These are phyloP conservation scores for Ophioderma brevispina DNA, from an alignment of 35 echinoderm and acorn worm species.

Conservation along the genomic window DNA sequence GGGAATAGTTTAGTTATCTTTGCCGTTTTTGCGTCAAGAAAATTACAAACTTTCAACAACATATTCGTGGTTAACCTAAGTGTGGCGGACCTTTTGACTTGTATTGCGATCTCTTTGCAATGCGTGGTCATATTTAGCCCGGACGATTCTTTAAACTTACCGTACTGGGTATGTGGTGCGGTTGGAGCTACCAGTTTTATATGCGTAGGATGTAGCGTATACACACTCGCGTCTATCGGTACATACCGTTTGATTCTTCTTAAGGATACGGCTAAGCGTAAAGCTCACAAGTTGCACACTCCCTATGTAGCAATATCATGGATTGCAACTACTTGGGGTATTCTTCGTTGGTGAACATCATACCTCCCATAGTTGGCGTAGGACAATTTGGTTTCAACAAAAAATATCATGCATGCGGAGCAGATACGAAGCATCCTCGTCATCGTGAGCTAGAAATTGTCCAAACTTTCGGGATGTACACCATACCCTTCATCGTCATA, in stretches of 20 bases:
- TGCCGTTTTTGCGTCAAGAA: slow-evolving; percentile 66
- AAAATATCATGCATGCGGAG: slow-evolving; percentile 81
- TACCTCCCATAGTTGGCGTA: slow-evolving; percentile 66
- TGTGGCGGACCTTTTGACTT: slow-evolving; percentile 71
- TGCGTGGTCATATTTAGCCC: slow-evolving; percentile 62
- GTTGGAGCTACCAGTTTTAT: slow-evolving; percentile 52
- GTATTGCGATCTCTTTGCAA: slow-evolving; percentile 61
- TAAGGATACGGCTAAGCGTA: slow-evolving; percentile 17
- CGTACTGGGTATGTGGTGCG: slow-evolving; percentile 58
- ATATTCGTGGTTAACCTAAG: slow-evolving; percentile 86
- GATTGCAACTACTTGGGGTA: slow-evolving; percentile 64
- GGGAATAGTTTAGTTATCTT: slow-evolving; percentile 84
- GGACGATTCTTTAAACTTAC: slow-evolving; percentile 41
- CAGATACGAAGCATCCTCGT: slow-evolving; percentile 57
- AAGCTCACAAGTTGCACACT: slow-evolving; percentile 43
- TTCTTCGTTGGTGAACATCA: slow-evolving; percentile 61
- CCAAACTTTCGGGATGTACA: slow-evolving; percentile 61
- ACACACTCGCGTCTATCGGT: slow-evolving; percentile 78
- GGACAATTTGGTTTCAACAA: slow-evolving; percentile 77
- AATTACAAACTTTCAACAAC: slow-evolving; percentile 87
- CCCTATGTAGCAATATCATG: slow-evolving; percentile 27
- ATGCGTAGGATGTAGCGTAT: slow-evolving; percentile 78
- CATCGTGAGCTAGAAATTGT: slow-evolving; percentile 66
- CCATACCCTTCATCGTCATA: slow-evolving; percentile 73
- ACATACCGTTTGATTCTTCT: slow-evolving; percentile 79